Base-by-base conservation (phyloP, 2,888 invertebrate genomes). In the Coenonympha arcania region DNA sequence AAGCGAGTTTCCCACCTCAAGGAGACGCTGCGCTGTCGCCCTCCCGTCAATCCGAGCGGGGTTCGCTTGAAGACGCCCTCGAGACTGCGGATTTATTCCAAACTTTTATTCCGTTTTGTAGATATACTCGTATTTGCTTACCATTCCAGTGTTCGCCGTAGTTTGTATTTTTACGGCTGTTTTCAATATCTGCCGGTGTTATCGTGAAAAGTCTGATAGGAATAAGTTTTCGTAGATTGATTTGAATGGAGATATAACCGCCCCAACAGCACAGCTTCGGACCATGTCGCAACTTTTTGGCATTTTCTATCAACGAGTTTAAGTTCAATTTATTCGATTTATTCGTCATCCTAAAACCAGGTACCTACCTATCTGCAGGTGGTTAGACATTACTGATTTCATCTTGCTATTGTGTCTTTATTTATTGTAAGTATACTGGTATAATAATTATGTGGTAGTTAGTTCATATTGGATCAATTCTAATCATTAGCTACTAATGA, bases 1-100 rank as follows among this genome's bases (percentile, higher is more conserved):
- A 78, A 75, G 73, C 66, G 62, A 66, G 65, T 63, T 68, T 70
- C 68, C 66, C 69, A 34, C 50, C 44, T 50, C 40, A n/a, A n/a
- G n/a, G n/a, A n/a, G 22, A 20, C 39, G 61, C 55, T 73, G 62
- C 60, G 70, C 65, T 72, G 73, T 74, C 80, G 72, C 77, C 79
- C 79, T 78, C 72, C 67, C 69, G 70, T 76, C 74, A 74, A 74
- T 76, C 76, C 68, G 61, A 57, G 61, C 56, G 63, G 63, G 57
- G 61, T 59, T 59, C 64, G 65, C 60, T 68, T 73, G 70, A 80
- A 77, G 70, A 73, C 71, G 72, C 80, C 76, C 72, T 55, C 59
- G 76, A 73, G 77, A 65, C 62, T 75, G 73, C 69, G 68, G 66
- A 71, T 73, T 70, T 72, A 64, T 69, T 74, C 71, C 71, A 68